Percentiles rank a stretch among this genome's conserved stretches.
Evolutionary conservation across 2,888 invertebrate species (phyloP).

Genomic region (Toxonevra muliebris): DNA sequence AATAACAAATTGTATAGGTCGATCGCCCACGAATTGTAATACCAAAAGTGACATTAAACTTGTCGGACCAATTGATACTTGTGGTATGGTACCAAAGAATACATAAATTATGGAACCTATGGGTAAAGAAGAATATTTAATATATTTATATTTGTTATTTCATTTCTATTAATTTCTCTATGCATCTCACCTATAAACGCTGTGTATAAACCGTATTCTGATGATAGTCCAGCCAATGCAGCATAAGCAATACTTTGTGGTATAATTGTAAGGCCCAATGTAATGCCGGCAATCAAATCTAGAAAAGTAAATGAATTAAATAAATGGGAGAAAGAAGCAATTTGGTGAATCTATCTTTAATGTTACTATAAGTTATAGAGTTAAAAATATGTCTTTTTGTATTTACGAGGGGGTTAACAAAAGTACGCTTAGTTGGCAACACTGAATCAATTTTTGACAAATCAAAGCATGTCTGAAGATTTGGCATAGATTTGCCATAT

Average conservation of each 20-base stretch:
- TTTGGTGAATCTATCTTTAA: too few species aligned
- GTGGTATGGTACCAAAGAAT: constrained; percentile 85
- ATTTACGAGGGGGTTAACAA: too few species aligned
- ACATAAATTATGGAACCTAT: constrained; percentile 85
- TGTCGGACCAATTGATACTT: constrained; percentile 92
- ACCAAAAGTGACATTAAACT: constrained; percentile 91
- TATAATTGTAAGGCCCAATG: constrained; percentile 89
- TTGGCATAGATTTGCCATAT: too few species aligned
- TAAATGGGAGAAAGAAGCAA: too few species aligned
- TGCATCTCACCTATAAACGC: constrained; percentile 77
- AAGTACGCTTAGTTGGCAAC: too few species aligned
- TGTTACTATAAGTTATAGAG: too few species aligned
- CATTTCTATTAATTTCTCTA: neutral
- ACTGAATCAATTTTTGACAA: too few species aligned
- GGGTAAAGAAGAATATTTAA: constrained; percentile 12
- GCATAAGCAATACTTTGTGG: constrained; percentile 95
- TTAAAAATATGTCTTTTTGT: too few species aligned
- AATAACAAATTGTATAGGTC: constrained; percentile 77
- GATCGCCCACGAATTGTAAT: constrained; percentile 74
- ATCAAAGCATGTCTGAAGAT: too few species aligned
- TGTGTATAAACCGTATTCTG: constrained; percentile 93
- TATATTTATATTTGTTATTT: neutral
- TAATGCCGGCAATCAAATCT: constrained; percentile 88
- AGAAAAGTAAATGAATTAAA: too few species aligned
- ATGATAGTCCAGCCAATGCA: constrained; percentile 80